Evolutionary conservation across 2,888 invertebrate genomes (phyloP), one percentile per base, ranked within the genome.

Genomic region (Clusia tigrina): DNA sequence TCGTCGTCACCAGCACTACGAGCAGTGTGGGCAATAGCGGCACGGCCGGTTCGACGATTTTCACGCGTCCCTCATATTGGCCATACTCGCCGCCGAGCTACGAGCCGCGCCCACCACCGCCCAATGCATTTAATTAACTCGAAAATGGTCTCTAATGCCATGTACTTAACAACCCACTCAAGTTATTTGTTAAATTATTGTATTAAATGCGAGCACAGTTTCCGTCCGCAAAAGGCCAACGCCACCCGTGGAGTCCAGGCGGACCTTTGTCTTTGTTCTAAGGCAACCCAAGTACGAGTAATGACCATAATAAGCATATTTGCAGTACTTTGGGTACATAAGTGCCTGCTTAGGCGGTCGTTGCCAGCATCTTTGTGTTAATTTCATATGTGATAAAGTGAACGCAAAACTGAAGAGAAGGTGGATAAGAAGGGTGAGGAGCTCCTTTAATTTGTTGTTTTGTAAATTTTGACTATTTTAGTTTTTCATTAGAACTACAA

Each of bases 61-160:
- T 86, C 2, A 84, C 88, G 18, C 85, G 87, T 37, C n/a, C 86
- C 15, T 55, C 70, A 57, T 87, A 87, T 72, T 88, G 86, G 86
- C 83, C 85, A 17, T 85, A 86, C 69, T 84, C 85, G 57, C 81
- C 84, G 18, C 80, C 83, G 62, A 70, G 63, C 66, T 81, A 71
- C 72, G 83, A 78, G 74, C 82, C 70, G 58, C 77, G 78, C 66
- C 76, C 79, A 67, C 74, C 82, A 66, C n/a, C n/a, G n/a, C 69
- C 78, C 60, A 80, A 79, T 73, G 70, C 80, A 74, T 81, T 80
- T 77, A 78, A 83, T 75, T 82, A 78, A 78, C 63, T 60, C 37
- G 54, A 56, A 51, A 58, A 54, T 46, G 17, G 12, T 15, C 25
- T 37, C 23, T 38, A 54, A 58, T 24, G 25, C n/a, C 51, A 54